These are phyloP conservation scores for Lamprologus ornatipinnis DNA, from an alignment of 2,113 vertebrate species.

Conservation along the genomic window DNA sequence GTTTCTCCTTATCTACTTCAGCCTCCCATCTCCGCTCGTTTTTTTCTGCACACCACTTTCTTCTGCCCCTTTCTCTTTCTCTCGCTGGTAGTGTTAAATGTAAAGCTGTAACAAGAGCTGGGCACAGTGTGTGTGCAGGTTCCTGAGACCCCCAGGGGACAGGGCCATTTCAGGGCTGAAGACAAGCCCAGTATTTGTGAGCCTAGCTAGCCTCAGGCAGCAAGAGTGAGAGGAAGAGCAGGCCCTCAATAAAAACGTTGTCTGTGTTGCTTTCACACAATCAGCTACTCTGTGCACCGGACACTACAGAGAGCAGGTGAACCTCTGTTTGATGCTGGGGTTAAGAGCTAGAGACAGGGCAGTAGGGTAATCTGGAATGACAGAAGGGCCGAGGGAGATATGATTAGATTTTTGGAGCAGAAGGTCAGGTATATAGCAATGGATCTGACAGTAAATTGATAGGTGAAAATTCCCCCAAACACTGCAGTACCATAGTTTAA, in stretches of 20 bases:
- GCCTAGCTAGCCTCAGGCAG: slow-evolving; percentile 42
- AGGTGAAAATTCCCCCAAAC: neutral
- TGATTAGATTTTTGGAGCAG: neutral
- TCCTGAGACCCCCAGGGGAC: slow-evolving; percentile 61
- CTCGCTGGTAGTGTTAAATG: slow-evolving; percentile 66
- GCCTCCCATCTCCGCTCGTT: neutral
- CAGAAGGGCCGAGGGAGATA: neutral
- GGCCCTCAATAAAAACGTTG: slow-evolving; percentile 79
- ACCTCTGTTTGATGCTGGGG: slow-evolving; percentile 27
- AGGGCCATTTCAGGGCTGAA: slow-evolving; percentile 67
- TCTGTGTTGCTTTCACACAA: slow-evolving; percentile 67
- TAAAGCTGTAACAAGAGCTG: slow-evolving; percentile 73
- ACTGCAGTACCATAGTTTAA: neutral
- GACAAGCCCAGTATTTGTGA: slow-evolving; percentile 75
- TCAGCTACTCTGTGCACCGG: slow-evolving; percentile 58
- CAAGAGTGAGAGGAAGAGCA: slow-evolving; percentile 75
- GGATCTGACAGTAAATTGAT: neutral
- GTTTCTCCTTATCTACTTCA: neutral
- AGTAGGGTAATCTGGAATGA: slow-evolving; percentile 35
- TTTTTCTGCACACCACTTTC: neutral
- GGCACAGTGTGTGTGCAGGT: slow-evolving; percentile 51
- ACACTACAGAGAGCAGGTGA: slow-evolving; percentile 30
- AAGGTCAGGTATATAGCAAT: neutral
- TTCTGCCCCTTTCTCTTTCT: slow-evolving; percentile 17
- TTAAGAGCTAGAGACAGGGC: slow-evolving; percentile 31